A percentile compares a stretch with the other conserved stretches of the same genome.
Evolutionary conservation across 2,113 vertebrate genomes (phyloP).

Genomic region (Spea multiplicata): DNA sequence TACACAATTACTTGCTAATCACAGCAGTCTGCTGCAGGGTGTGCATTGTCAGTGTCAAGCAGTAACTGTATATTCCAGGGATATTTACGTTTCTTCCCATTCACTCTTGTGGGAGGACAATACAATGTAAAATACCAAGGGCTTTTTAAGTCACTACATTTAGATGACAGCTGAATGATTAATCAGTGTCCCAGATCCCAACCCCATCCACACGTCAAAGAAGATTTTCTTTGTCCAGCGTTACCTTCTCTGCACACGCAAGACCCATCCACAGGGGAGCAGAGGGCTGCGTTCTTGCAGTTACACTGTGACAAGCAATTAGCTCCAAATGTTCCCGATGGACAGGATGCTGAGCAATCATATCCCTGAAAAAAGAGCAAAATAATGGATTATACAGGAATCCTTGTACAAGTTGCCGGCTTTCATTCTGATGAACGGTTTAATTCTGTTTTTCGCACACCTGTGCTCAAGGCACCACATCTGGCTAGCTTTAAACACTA

Average conservation of each 20-base stretch:
- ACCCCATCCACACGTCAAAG: not conserved
- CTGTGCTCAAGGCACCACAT: too few species aligned
- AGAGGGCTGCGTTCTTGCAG: conserved; percentile 81
- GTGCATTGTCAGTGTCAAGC: not conserved
- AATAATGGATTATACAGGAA: not conserved
- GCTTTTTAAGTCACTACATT: not conserved
- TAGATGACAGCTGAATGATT: not conserved
- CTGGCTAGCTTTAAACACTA: too few species aligned
- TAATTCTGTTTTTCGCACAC: too few species aligned
- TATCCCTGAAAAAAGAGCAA: conserved; percentile 73
- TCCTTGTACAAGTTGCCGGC: too few species aligned
- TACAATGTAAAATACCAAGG: not conserved
- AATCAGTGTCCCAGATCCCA: not conserved
- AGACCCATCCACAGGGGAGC: conserved; percentile 85
- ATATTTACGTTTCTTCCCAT: not conserved
- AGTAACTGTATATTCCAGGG: not conserved
- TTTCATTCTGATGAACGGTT: too few species aligned
- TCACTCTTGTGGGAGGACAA: not conserved
- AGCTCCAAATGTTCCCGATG: conserved; percentile 78
- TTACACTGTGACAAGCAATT: conserved; percentile 86
- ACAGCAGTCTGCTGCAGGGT: too few species aligned
- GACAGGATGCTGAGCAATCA: conserved; percentile 79
- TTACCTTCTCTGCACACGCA: conserved; percentile 93
- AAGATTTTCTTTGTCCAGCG: conserved; percentile 3
- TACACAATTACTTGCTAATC: too few species aligned